Evolutionary conservation across 2,113 vertebrate genomes (phyloP).

Genomic region (Zapus hudsonius): DNA sequence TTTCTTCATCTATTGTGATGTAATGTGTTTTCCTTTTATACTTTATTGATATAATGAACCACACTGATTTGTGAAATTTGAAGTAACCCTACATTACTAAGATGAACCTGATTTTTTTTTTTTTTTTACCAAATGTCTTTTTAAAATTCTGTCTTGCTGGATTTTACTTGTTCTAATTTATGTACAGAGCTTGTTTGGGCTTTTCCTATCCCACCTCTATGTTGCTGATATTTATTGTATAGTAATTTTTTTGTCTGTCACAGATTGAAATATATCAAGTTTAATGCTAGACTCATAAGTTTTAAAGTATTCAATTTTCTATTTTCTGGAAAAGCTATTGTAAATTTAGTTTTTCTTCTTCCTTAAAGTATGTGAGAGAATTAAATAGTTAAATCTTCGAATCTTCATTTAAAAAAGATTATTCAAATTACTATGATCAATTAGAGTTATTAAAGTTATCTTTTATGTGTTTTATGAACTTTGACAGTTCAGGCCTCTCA

Average conservation of each 20-base stretch:
- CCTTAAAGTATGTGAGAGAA: not conserved
- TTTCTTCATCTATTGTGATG: not conserved
- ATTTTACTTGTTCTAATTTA: conserved; percentile 22
- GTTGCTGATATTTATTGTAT: not conserved
- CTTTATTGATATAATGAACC: not conserved
- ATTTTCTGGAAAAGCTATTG: not conserved
- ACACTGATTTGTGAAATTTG: not conserved
- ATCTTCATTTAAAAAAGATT: not conserved
- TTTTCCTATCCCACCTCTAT: not conserved
- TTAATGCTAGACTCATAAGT: not conserved
- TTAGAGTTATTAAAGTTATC: not conserved
- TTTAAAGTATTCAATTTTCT: not conserved
- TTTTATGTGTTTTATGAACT: not conserved
- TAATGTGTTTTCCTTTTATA: not conserved
- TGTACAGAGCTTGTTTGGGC: too few species aligned
- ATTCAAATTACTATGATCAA: conserved; percentile 11
- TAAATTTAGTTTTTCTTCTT: not conserved
- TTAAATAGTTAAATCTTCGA: not conserved
- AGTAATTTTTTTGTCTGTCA: not conserved
- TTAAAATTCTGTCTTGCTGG: not conserved
- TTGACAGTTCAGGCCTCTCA: too few species aligned
- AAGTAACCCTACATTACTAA: not conserved
- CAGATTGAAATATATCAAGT: not conserved
- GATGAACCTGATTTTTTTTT: conserved; percentile 21
- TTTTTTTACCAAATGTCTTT: conserved; percentile 13